phyloP scores from a whole-genome alignment of 1,140 invertebrate species.

The Trachymyrmex cornetzi region DNA sequence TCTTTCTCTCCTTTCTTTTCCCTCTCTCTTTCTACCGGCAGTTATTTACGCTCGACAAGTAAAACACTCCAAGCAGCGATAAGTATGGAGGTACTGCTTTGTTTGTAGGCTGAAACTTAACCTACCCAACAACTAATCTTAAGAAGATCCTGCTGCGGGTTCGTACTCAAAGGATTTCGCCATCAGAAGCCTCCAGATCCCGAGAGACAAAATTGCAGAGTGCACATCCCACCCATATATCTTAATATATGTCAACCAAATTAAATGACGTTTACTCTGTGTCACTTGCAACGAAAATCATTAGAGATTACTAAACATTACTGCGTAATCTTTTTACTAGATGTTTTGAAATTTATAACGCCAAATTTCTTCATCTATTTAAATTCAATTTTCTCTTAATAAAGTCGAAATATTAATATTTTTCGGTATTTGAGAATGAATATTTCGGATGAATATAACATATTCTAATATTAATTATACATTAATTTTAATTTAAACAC shows the following conservation, averaged over 20 bases:
- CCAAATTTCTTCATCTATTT: not conserved
- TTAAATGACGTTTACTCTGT: constrained; percentile 61
- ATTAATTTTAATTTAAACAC: not conserved
- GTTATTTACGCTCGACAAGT: constrained; percentile 70
- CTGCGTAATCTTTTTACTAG: not conserved
- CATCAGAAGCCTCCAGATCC: constrained; percentile 49
- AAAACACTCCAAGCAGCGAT: constrained; percentile 67
- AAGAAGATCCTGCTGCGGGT: constrained; percentile 74
- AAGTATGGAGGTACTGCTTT: constrained; percentile 70
- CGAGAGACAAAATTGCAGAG: constrained; percentile 59
- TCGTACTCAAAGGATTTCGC: constrained; percentile 69
- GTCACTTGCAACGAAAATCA: constrained; percentile 9
- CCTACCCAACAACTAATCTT: constrained; percentile 72
- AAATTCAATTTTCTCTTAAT: not conserved
- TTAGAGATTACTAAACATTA: constrained; percentile 38
- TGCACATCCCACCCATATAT: constrained; percentile 51
- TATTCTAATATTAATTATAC: not conserved
- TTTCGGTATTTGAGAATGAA: not conserved
- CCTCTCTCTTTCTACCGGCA: constrained; percentile 1
- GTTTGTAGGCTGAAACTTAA: constrained; percentile 74
- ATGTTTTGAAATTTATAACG: not conserved
- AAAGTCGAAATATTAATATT: constrained; percentile 12
- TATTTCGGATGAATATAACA: not conserved
- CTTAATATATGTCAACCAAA: constrained; percentile 67
- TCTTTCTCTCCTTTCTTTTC: not conserved